These are phyloP conservation scores for Enteromius radiatus DNA, from an alignment of 2,797 vertebrate genomes.

Conservation along the genomic window DNA sequence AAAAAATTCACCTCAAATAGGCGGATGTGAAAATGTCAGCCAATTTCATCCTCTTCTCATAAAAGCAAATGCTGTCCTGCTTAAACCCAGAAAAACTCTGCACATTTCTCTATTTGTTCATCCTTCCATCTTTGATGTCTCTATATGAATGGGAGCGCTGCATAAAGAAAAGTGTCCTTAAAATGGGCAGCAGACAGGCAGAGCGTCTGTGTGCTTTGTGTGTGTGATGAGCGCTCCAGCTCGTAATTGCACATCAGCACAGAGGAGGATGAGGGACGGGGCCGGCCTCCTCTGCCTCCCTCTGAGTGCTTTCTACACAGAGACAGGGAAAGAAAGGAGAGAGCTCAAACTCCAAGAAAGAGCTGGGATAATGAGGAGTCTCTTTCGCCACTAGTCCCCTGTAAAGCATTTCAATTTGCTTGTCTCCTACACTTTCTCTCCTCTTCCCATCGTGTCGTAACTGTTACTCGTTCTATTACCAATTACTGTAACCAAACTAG, in stretches of 20 bases:
- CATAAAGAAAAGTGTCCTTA: conserved; percentile 52
- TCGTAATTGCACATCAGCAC: conserved; percentile 54
- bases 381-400: conserved; percentile 23
- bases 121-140: conserved; percentile 68
- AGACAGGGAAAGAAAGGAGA: not conserved
- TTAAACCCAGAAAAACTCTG: conserved; percentile 40
- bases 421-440: not conserved
- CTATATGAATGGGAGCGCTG: conserved; percentile 38
- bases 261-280: conserved; percentile 35
- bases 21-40: conserved; percentile 40
- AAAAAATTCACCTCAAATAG: conserved; percentile 32
- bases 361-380: conserved; percentile 33
- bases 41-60: conserved; percentile 19
- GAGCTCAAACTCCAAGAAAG: conserved; percentile 28
- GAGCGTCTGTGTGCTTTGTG: conserved; percentile 49
- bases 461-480: conserved; percentile 27
- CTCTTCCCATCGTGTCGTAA: conserved; percentile 10
- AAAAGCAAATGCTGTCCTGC: conserved; percentile 19
- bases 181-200: conserved; percentile 44
- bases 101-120: conserved; percentile 45
- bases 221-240: conserved; percentile 49
- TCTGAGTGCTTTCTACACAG: conserved; percentile 33
- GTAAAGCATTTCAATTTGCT: conserved; percentile 8
- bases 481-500: conserved; percentile 41
- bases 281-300: conserved; percentile 22